phyloP scores from a whole-genome alignment of 2,797 vertebrate genomes.

The Rhodeus uyekii region DNA sequence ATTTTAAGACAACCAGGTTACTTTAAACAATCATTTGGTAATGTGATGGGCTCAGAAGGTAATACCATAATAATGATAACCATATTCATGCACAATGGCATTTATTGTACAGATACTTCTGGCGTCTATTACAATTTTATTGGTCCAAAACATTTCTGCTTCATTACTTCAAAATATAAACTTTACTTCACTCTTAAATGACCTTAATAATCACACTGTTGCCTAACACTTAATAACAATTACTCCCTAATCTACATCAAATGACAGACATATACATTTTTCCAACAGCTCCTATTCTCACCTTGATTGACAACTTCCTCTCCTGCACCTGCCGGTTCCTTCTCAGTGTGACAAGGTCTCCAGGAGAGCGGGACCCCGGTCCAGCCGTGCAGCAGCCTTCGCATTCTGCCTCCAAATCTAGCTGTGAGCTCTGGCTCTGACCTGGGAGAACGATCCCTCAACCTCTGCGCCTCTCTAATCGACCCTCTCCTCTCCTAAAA shows the following conservation, averaged over 20 bases:
- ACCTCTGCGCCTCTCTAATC: conserved; percentile 21
- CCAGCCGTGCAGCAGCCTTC: conserved; percentile 35
- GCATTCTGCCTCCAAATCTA: background rate
- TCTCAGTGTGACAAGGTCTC: conserved; percentile 1
- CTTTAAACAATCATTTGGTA: background rate
- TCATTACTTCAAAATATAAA: background rate
- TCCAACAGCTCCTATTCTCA: background rate
- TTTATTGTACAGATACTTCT: background rate
- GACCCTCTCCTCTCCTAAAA: conserved; percentile 17
- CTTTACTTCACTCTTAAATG: background rate
- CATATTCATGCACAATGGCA: background rate
- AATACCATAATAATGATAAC: background rate
- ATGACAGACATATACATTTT: background rate
- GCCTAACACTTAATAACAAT: background rate
- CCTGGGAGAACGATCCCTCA: conserved; percentile 15
- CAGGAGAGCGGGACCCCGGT: background rate
- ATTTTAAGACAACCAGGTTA: background rate
- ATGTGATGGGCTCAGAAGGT: background rate
- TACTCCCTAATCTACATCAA: background rate
- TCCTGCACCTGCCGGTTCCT: conserved; percentile 1
- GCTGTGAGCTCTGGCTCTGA: background rate
- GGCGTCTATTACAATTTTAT: background rate
- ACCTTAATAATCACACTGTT: background rate
- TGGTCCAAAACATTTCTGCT: background rate
- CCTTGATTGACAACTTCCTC: conserved; percentile 16